Percentiles rank a stretch among this genome's conserved stretches.
Evolutionary conservation across 2,797 vertebrate genomes (phyloP).

Genomic region (Phataginus tricuspis): DNA sequence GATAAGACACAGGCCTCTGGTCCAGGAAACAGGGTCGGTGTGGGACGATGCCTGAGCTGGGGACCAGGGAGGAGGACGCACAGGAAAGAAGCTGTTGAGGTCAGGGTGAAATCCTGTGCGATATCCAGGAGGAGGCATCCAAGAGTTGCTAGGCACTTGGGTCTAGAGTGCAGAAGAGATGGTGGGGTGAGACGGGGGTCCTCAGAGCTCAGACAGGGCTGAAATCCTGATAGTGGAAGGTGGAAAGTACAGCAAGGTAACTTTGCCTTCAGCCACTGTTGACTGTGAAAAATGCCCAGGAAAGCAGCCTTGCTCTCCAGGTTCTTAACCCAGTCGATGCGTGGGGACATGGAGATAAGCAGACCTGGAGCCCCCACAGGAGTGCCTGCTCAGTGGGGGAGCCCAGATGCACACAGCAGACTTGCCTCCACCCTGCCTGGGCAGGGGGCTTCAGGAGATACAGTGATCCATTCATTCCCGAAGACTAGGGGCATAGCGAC

Average conservation of each 20-base stretch:
- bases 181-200: neutral
- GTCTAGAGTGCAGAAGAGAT: neutral
- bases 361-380: neutral
- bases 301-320: neutral
- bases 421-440: accelerated
- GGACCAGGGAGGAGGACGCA: neutral
- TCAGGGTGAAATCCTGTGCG: neutral
- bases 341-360: neutral
- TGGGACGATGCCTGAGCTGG: neutral
- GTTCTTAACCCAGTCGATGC: neutral
- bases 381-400: too few species aligned
- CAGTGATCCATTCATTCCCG: neutral
- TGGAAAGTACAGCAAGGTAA: neutral
- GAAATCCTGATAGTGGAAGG: neutral
- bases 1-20: neutral
- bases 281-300: too few species aligned
- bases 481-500: neutral
- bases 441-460: neutral
- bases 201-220: neutral
- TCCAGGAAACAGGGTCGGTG: neutral
- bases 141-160: neutral
- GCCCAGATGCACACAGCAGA: neutral
- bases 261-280: neutral
- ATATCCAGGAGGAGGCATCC: neutral
- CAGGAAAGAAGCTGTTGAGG: neutral